Evolutionary conservation across 2,113 vertebrate genomes (phyloP).

Genomic region (Paraplagusia blochii): DNA sequence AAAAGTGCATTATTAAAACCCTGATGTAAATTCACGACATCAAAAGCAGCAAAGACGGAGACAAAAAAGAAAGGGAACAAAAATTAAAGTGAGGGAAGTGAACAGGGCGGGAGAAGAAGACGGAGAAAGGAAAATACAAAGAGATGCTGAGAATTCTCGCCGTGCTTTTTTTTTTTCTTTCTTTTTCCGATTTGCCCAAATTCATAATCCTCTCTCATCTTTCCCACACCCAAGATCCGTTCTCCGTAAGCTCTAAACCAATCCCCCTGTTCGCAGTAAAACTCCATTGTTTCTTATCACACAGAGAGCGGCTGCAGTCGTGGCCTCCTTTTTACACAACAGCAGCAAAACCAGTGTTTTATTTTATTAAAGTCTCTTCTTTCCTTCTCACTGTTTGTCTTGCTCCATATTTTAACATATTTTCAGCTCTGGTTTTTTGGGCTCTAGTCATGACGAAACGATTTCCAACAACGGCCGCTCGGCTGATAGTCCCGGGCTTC

Average conservation of each 20-base stretch:
- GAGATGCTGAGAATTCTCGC: conserved; percentile 43
- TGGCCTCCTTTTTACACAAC: conserved; percentile 28
- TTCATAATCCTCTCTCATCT: conserved; percentile 50
- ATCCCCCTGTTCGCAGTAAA: conserved; percentile 38
- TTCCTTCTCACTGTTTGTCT: conserved; percentile 7
- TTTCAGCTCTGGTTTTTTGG: conserved; percentile 46
- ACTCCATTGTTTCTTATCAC: conserved; percentile 55
- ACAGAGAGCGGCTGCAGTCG: conserved; percentile 28
- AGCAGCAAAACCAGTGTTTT: conserved; percentile 34
- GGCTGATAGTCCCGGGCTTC: conserved; percentile 12
- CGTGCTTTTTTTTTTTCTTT: conserved; percentile 21
- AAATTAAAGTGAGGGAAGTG: conserved; percentile 36
- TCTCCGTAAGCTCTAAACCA: conserved; percentile 38
- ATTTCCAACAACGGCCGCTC: conserved; percentile 13
- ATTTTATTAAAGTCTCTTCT: conserved; percentile 16
- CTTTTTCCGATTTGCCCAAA: conserved; percentile 51
- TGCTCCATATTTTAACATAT: conserved; percentile 28
- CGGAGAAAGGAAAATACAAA: conserved; percentile 23
- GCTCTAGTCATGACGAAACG: conserved; percentile 52
- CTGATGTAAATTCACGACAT: not conserved
- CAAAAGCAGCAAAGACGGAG: conserved; percentile 28
- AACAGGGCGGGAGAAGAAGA: conserved; percentile 14
- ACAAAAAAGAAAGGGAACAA: conserved; percentile 42
- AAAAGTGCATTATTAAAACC: conserved; percentile 24
- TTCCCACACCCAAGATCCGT: conserved; percentile 41